These are phyloP conservation scores for Anastrepha ludens DNA, from an alignment of 1,140 invertebrate genomes.

Conservation along the genomic window DNA sequence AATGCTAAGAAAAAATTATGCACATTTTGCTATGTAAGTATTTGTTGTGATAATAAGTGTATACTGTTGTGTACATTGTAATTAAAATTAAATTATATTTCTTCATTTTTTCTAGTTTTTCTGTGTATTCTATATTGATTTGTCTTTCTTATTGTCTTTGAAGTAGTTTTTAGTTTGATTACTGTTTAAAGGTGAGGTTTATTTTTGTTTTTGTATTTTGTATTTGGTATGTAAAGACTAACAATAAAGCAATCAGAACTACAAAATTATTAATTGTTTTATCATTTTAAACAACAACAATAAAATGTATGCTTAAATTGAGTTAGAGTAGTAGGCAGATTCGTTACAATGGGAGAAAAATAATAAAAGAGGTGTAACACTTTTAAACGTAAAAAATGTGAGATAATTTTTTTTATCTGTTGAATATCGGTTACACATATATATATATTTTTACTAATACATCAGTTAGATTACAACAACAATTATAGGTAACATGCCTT, in stretches of 20 bases:
- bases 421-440: neutral
- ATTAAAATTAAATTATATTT: neutral
- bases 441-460: slow-evolving; percentile 20
- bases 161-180: neutral
- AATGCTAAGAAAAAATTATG: neutral
- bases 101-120: neutral
- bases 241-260: neutral
- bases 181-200: neutral
- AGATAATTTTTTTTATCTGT: neutral
- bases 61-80: slow-evolving; percentile 23
- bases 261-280: neutral
- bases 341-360: neutral
- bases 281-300: slow-evolving; percentile 3
- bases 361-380: neutral
- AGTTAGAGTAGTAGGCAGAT: slow-evolving; percentile 5
- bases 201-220: slow-evolving; percentile 1
- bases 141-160: slow-evolving; percentile 41
- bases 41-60: neutral
- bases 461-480: slow-evolving; percentile 43
- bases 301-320: neutral
- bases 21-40: neutral
- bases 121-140: neutral
- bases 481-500: slow-evolving; percentile 26
- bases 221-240: neutral
- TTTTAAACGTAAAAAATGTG: neutral